phyloP scores from a whole-genome alignment of 2,888 invertebrate genomes.

The Trachelus iudaicus region DNA sequence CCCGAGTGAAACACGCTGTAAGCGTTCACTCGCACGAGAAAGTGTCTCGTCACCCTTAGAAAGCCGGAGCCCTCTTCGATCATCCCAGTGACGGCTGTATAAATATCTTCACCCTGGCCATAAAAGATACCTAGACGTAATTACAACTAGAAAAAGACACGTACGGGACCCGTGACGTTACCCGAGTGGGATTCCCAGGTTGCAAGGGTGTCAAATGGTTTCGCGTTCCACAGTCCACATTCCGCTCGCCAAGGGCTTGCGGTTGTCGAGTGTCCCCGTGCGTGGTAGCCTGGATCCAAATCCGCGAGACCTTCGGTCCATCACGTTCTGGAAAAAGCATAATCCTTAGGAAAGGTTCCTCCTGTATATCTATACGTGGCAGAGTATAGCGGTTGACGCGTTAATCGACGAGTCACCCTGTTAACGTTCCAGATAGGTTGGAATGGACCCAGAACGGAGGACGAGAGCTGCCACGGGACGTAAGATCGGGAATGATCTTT shows the following conservation, averaged over 20 bases:
- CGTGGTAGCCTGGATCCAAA: constrained; percentile 33
- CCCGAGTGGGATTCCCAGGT: background rate
- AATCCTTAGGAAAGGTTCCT: background rate
- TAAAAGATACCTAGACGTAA: constrained; percentile 62
- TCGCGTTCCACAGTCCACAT: background rate
- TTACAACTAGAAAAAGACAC: constrained; percentile 54
- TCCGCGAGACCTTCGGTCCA: constrained; percentile 27
- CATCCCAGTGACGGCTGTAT: constrained; percentile 60
- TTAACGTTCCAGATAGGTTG: background rate
- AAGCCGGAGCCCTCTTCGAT: constrained; percentile 55
- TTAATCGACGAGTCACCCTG: background rate
- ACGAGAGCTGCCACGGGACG: background rate
- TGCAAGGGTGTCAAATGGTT: background rate
- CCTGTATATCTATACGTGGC: background rate
- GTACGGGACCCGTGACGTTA: constrained; percentile 27
- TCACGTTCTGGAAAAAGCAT: constrained; percentile 25
- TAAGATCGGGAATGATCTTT: background rate
- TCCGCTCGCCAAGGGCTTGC: constrained; percentile 16
- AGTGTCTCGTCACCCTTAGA: constrained; percentile 55
- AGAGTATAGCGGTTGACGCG: background rate
- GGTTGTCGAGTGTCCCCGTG: constrained; percentile 18
- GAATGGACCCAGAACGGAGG: background rate
- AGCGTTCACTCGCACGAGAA: constrained; percentile 20
- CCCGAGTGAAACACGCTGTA: background rate
- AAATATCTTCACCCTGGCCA: constrained; percentile 60